Conservation (phyloP, 2,888 invertebrate species). For the Ectemnius cavifrons region DNA sequence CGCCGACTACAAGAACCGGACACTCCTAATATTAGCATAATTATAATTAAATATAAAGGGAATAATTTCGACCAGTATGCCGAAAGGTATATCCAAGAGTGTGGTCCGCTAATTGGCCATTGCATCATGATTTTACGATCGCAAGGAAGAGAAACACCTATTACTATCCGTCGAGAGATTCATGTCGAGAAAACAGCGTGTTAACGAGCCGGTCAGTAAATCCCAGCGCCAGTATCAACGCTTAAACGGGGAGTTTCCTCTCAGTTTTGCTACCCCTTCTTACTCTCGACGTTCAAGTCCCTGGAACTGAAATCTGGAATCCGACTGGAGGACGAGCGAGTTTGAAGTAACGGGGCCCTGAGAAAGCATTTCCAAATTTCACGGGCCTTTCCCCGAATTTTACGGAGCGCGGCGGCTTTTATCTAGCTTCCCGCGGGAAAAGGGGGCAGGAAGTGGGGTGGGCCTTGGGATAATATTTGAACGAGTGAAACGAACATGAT, state of each 20-base stretch:
- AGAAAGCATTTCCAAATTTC: neutral
- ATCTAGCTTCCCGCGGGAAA: neutral
- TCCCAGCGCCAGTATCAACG: too few relatives aligned
- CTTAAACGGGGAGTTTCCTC: too few relatives aligned
- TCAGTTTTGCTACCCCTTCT: too few relatives aligned
- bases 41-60: too few relatives aligned
- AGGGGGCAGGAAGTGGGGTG: neutral
- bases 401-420: conserved; percentile 22
- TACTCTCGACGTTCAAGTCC: too few relatives aligned
- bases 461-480: conserved; percentile 56
- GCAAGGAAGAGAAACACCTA: conserved; percentile 28
- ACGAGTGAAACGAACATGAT: conserved; percentile 44
- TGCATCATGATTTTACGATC: conserved; percentile 40
- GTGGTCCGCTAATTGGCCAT: conserved; percentile 33
- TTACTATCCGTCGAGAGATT: conserved; percentile 35
- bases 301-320: too few relatives aligned
- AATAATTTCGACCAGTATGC: too few relatives aligned
- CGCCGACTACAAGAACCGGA: conserved; percentile 22
- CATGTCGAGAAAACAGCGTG: conserved; percentile 37
- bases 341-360: too few relatives aligned
- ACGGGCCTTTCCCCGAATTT: neutral
- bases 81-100: conserved; percentile 25
- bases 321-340: too few relatives aligned
- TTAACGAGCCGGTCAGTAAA: conserved; percentile 41
- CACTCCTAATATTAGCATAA: neutral